These are phyloP conservation scores for Drosophila falleni DNA, from an alignment of 2,888 invertebrate species.

Conservation along the genomic window DNA sequence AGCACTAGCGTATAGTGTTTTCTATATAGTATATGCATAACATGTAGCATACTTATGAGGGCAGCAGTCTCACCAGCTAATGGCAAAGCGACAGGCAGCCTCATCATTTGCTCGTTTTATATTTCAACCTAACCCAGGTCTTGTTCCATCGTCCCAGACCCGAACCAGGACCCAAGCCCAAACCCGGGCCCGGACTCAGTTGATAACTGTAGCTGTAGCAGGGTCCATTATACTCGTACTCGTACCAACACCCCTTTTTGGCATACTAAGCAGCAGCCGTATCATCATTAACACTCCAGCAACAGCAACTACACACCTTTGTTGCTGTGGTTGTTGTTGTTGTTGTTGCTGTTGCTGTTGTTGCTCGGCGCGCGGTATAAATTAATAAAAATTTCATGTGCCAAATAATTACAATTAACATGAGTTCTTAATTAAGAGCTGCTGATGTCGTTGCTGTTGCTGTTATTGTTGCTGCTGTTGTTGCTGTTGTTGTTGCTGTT, in stretches of 20 bases:
- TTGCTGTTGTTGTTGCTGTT: slow-evolving; percentile 12
- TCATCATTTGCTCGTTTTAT: slow-evolving; percentile 78
- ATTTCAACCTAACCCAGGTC: slow-evolving; percentile 47
- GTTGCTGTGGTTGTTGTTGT: slow-evolving; percentile 47
- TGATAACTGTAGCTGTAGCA: slow-evolving; percentile 45
- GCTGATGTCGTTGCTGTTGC: slow-evolving; percentile 24
- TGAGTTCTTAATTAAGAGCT: slow-evolving; percentile 84
- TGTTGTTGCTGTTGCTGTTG: slow-evolving; percentile 38
- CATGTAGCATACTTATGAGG: slow-evolving; percentile 59
- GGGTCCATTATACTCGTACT: slow-evolving; percentile 52
- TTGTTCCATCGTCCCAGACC: slow-evolving; percentile 15
- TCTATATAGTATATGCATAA: slow-evolving; percentile 43
- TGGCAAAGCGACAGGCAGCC: slow-evolving; percentile 40
- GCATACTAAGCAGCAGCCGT: slow-evolving; percentile 68
- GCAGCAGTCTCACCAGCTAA: slow-evolving; percentile 42
- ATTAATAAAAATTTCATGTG: slow-evolving; percentile 84
- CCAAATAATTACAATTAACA: slow-evolving; percentile 84
- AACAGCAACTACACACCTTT: slow-evolving; percentile 59
- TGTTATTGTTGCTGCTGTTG: slow-evolving; percentile 8
- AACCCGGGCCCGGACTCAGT: slow-evolving; percentile 16
- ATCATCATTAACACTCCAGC: slow-evolving; percentile 76
- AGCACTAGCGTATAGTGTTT: slow-evolving; percentile 7
- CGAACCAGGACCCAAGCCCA: not conserved
- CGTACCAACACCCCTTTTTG: slow-evolving; percentile 43
- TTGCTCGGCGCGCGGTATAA: slow-evolving; percentile 70